Evolutionary conservation across 37 sponge, comb jelly and placozoan genomes (phyloP).

Genomic region (Crambe crambe): DNA sequence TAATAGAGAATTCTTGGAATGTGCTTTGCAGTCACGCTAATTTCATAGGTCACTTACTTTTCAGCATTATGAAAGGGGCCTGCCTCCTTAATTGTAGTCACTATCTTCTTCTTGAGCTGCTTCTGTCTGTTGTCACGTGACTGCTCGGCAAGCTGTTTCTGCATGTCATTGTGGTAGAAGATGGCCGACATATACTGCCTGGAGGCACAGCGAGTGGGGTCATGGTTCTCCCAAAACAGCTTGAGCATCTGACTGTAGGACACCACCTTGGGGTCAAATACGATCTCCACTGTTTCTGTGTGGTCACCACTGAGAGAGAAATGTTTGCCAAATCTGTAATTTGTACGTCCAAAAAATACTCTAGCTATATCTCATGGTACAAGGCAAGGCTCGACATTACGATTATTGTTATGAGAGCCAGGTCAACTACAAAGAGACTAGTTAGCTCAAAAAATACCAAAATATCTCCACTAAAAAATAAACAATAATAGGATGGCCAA

Average conservation of each 20-base stretch:
- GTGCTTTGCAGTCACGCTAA: no score
- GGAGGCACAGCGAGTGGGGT: conserved; percentile 80
- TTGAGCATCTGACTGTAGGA: conserved; percentile 77
- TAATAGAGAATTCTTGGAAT: no score
- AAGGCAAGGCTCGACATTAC: no score
- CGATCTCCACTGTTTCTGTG: conserved; percentile 91
- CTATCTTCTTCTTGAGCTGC: conserved; percentile 56
- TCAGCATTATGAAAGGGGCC: conserved; percentile 92
- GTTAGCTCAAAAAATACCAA: no score
- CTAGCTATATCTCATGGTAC: no score
- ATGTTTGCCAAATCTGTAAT: conserved; percentile 55
- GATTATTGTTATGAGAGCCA: no score
- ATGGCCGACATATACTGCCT: conserved; percentile 99
- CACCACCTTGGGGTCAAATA: conserved; percentile 73
- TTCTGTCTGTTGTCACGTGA: conserved; percentile 82
- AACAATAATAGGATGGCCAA: no score
- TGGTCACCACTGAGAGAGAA: conserved; percentile 92
- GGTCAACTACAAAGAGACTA: no score
- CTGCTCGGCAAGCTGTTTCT: conserved; percentile 80
- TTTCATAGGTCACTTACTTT: conserved; percentile 65
- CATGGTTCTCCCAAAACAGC: conserved; percentile 91
- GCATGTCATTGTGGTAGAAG: conserved; percentile 86
- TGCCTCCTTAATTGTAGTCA: conserved; percentile 70
- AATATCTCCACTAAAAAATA: no score
- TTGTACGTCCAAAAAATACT: no score